These are phyloP conservation scores for Nephrocerus scutellatus DNA, from an alignment of 2,888 invertebrate species.

Conservation along the genomic window DNA sequence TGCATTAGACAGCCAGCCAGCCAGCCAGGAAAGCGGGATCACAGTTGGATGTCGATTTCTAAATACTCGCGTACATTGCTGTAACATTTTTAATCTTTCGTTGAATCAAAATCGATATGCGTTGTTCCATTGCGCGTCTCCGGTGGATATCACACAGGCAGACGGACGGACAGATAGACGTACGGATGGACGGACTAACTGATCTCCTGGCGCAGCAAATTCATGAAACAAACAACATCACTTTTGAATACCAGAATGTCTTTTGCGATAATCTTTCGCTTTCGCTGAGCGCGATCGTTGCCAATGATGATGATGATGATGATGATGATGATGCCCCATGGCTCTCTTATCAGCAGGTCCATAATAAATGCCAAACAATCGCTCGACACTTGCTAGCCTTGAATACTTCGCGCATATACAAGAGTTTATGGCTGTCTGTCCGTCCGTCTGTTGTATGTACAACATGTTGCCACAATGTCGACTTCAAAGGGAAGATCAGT, in stretches of 20 bases:
- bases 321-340: too few species aligned
- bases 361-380: conserved; percentile 24
- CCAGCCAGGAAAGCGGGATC: too few species aligned
- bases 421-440: conserved; percentile 19
- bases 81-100: conserved; percentile 14
- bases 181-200: conserved; percentile 16
- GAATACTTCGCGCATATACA: conserved; percentile 21
- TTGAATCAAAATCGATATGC: conserved; percentile 24
- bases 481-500: conserved; percentile 16
- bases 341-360: conserved; percentile 20
- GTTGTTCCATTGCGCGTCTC: conserved; percentile 16
- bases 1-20: too few species aligned
- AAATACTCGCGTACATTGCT: conserved; percentile 21
- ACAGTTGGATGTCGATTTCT: conserved; percentile 28
- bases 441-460: conserved; percentile 9
- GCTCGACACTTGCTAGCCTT: conserved; percentile 24
- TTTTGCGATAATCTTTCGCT: conserved; percentile 21
- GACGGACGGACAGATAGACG: conserved; percentile 18
- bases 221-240: conserved; percentile 18
- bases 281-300: too few species aligned
- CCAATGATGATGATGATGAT: too few species aligned
- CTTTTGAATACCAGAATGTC: conserved; percentile 22
- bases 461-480: conserved; percentile 5
- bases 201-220: too few species aligned
- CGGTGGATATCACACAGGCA: conserved; percentile 15